Percentiles rank a stretch among this genome's conserved stretches.
Conservation (phyloP, 1,140 invertebrate genomes). For the Aethina tumida region DNA sequence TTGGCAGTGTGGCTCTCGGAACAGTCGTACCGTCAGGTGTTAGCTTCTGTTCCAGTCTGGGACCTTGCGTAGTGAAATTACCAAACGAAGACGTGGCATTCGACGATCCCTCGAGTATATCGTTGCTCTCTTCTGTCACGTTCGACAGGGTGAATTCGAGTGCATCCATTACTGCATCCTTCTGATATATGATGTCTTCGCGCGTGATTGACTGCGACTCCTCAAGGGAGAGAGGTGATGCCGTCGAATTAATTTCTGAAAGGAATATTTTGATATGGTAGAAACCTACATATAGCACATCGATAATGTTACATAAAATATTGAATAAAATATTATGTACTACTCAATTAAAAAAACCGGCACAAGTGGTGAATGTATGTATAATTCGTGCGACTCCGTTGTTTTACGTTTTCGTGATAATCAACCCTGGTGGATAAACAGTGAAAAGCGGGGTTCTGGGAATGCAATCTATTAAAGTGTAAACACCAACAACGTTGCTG, state of each 20-base stretch:
- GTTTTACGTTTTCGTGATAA: too few species aligned
- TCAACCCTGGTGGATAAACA: too few species aligned
- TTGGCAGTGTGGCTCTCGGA: constrained; percentile 20
- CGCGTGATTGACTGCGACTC: constrained; percentile 29
- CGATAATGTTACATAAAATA: too few species aligned
- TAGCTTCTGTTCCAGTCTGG: constrained; percentile 43
- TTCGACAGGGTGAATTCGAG: constrained; percentile 20
- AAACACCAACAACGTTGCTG: too few species aligned
- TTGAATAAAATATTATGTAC: too few species aligned
- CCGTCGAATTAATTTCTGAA: constrained; percentile 62
- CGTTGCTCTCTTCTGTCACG: constrained; percentile 23
- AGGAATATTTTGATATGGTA: constrained; percentile 23
- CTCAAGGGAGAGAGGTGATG: constrained; percentile 41
- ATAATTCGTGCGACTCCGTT: too few species aligned
- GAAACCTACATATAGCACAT: too few species aligned
- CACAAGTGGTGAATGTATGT: too few species aligned
- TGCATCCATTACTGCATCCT: constrained; percentile 70
- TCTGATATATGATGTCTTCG: constrained; percentile 73
- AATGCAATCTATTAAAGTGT: too few species aligned
- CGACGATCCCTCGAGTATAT: constrained; percentile 15
- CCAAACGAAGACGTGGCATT: constrained; percentile 9
- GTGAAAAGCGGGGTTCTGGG: too few species aligned
- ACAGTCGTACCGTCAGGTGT: constrained; percentile 27
- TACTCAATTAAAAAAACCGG: too few species aligned
- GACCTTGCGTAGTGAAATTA: constrained; percentile 36